Evolutionary conservation across 2,113 vertebrate genomes (phyloP).

Genomic region (Brachyhypopomus gauderio): DNA sequence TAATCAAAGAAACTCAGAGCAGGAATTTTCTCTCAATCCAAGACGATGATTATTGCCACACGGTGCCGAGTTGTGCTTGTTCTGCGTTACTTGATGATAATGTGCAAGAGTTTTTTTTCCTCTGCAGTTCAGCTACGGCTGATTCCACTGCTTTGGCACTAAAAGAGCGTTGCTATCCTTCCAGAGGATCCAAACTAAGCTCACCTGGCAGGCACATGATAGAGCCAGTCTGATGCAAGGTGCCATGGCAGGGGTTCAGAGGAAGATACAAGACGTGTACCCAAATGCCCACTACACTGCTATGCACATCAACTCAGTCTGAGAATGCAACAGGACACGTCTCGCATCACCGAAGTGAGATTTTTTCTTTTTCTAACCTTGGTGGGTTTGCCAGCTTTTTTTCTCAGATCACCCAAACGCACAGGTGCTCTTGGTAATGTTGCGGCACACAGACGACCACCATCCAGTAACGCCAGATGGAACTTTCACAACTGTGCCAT

Average conservation of each 20-base stretch:
- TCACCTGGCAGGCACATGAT: constrained; percentile 35
- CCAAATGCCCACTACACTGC: constrained; percentile 25
- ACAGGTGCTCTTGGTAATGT: constrained; percentile 8
- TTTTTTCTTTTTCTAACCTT: constrained; percentile 34
- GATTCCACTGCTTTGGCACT: constrained; percentile 36
- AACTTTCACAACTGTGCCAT: constrained; percentile 19
- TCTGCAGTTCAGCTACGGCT: constrained; percentile 33
- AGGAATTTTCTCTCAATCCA: too few species aligned
- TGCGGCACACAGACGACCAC: background rate
- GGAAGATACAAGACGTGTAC: constrained; percentile 27
- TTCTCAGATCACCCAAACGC: background rate
- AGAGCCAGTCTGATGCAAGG: constrained; percentile 40
- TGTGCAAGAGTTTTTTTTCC: constrained; percentile 43
- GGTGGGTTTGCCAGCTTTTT: constrained; percentile 12
- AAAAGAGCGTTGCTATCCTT: constrained; percentile 40
- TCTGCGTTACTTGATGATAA: background rate
- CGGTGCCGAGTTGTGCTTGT: too few species aligned
- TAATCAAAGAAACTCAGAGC: too few species aligned
- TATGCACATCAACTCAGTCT: background rate
- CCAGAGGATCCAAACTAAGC: constrained; percentile 20
- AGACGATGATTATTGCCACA: too few species aligned
- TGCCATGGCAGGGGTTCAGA: constrained; percentile 33
- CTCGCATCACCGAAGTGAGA: background rate
- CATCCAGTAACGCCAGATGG: background rate
- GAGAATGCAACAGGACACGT: background rate